Conservation (phyloP, 1,140 invertebrate genomes). For the Trissolcus basalis region DNA sequence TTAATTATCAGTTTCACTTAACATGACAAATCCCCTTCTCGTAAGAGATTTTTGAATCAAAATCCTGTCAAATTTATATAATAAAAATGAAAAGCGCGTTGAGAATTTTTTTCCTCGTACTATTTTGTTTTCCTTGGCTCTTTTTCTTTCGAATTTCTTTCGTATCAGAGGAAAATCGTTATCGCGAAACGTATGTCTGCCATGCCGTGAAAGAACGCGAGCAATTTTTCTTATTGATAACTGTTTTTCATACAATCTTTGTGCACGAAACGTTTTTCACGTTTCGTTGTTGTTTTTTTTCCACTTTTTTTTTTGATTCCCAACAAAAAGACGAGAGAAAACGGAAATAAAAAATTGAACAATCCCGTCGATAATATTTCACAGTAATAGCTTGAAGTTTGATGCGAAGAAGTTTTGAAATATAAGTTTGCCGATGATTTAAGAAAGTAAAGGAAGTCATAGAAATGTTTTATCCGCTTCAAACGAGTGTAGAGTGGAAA, state of each 20-base stretch:
- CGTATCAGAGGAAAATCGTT: no score
- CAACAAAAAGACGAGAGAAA: background rate
- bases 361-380: slow-evolving; percentile 41
- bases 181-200: no score
- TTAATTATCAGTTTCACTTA: slow-evolving; percentile 57
- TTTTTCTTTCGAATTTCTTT: no score
- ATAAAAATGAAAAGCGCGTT: slow-evolving; percentile 34
- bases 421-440: slow-evolving; percentile 55
- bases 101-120: background rate
- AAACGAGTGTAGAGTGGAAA: slow-evolving; percentile 28
- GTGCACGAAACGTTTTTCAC: no score
- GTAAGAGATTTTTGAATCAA: slow-evolving; percentile 46
- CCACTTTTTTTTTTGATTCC: background rate
- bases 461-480: slow-evolving; percentile 46
- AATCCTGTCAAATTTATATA: slow-evolving; percentile 53
- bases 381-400: slow-evolving; percentile 45
- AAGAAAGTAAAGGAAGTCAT: slow-evolving; percentile 53
- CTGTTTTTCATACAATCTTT: no score
- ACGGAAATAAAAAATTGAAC: slow-evolving; percentile 22
- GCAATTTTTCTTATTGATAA: no score
- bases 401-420: slow-evolving; percentile 53
- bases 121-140: background rate
- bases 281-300: background rate
- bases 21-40: slow-evolving; percentile 50
- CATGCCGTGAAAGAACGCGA: no score